Evolutionary conservation across 2,888 invertebrate genomes (phyloP), one percentile per base, ranked within the genome.

Genomic region (Drosophila neutralis): DNA sequence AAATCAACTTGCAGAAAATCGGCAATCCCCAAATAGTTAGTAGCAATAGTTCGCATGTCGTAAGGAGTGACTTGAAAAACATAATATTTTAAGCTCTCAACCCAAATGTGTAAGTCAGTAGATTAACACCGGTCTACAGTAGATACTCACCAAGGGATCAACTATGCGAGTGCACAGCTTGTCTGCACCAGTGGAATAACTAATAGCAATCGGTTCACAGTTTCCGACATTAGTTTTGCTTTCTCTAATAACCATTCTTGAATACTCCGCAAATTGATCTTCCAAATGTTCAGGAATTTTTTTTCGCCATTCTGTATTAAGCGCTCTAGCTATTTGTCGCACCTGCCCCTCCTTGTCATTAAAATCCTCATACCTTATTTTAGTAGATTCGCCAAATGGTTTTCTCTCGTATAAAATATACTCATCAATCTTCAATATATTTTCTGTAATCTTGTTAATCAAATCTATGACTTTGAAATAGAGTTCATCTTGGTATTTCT

Each of bases 151-250:
- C 93, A 96, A 95, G 66, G 98, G 98, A 93, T 97, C 94, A 49
- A 98, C 94, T 74, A 98, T 94, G 92, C 95, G 95, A 90, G 95
- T 95, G 93, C 98, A 98, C 69, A 95, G 94, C 62, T 96, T 94
- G 81, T 96, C 95, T 40, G 97, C 93, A 4, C 97, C 95, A 40
- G 96, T 94, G 92, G 98, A 96, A 92, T 96, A 95, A 6, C 96
- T 96, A 88, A 95, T 94, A 74, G 96, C 97, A 58, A 98, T 93
- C 29, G 98, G 97, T 33, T 95, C 96, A 93, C 98, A 98, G 87
- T 94, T 94, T 1, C 97, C 98, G 78, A 97, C 95, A 42, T 94
- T 94, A 40, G 93, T 91, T 60, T 94, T 92, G 8, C 95, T 95
- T 51, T 95, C 94, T 18, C 84, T 78, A 60, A 94, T 94, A 42